These are phyloP conservation scores for Halichoerus grypus DNA, from an alignment of 2,113 vertebrate genomes.

Conservation along the genomic window DNA sequence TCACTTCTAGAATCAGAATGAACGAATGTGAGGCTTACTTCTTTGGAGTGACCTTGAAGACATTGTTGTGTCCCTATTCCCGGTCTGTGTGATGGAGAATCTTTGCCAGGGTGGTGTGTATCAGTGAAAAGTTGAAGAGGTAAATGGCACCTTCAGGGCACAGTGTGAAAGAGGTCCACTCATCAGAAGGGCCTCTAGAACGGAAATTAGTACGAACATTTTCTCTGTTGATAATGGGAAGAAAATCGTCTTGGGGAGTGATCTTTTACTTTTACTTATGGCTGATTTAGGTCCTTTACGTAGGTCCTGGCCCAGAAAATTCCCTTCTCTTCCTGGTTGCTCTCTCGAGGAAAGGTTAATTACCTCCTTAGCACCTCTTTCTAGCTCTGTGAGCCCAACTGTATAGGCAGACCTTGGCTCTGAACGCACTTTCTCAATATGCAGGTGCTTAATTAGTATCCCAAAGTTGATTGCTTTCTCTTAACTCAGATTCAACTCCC, in stretches of 20 bases:
- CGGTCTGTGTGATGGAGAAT: accelerated
- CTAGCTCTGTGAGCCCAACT: background rate
- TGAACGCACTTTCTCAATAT: background rate
- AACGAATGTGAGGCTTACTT: background rate
- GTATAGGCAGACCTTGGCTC: background rate
- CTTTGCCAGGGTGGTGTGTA: accelerated
- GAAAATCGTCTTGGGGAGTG: background rate
- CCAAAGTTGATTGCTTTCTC: background rate
- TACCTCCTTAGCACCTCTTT: background rate
- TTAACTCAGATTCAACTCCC: background rate
- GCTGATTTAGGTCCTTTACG: background rate
- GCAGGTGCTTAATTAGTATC: background rate
- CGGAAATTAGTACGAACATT: background rate
- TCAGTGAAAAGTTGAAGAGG: background rate
- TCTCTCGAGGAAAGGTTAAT: background rate
- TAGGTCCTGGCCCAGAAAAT: background rate
- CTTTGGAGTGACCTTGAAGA: background rate
- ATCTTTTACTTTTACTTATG: background rate
- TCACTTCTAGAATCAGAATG: background rate
- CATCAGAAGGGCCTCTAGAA: background rate
- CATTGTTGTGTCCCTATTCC: background rate
- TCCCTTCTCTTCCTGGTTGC: background rate
- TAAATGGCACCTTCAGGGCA: background rate
- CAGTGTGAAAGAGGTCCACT: background rate
- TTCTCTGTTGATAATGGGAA: background rate